phyloP scores from a whole-genome alignment of 2,113 vertebrate species.

The Pitta sordida region DNA sequence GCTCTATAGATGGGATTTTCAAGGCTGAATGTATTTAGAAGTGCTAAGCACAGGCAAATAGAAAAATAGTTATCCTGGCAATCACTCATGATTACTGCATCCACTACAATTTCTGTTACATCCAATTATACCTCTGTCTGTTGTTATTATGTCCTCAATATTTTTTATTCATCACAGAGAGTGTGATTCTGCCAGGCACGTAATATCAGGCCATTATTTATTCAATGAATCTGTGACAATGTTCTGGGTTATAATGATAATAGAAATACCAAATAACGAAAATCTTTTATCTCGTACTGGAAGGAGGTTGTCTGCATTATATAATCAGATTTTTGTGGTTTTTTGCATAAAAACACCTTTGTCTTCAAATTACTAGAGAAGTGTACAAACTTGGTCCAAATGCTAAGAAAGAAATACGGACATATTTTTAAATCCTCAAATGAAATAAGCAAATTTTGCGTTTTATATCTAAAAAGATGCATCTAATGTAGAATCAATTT shows the following conservation, averaged over 20 bases:
- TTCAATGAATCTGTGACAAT: neutral
- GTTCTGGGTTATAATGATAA: neutral
- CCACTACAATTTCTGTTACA: neutral
- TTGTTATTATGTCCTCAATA: neutral
- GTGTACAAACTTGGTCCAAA: neutral
- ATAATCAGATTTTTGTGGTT: neutral
- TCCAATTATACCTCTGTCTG: neutral
- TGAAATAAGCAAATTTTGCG: neutral
- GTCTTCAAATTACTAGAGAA: neutral
- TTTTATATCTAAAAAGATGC: neutral
- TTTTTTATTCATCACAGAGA: neutral
- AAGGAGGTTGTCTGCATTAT: neutral
- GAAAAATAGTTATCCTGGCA: neutral
- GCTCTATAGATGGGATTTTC: neutral
- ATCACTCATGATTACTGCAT: neutral
- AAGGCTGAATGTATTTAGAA: conserved; percentile 21
- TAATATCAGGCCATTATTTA: neutral
- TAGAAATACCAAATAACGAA: neutral
- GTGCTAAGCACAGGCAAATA: neutral
- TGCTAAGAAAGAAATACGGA: neutral
- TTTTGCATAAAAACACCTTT: neutral
- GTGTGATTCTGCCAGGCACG: neutral
- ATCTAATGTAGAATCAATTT: neutral
- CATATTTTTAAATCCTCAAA: neutral
- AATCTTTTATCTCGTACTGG: neutral